phyloP scores from a whole-genome alignment of 2,797 vertebrate species.

The Odontamblyopus rebecca region DNA sequence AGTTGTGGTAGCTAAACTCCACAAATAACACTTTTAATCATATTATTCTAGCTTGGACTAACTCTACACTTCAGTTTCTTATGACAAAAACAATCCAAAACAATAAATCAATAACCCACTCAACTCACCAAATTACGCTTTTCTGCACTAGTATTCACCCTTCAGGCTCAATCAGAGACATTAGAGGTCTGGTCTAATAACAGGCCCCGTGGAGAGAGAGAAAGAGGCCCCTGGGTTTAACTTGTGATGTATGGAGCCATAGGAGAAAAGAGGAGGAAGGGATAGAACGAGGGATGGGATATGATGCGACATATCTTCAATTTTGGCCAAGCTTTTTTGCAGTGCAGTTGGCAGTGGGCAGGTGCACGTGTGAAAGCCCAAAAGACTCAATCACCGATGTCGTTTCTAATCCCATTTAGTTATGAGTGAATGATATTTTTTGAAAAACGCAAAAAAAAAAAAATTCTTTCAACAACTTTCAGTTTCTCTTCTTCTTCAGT shows the following conservation, averaged over 20 bases:
- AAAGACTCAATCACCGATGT: no score
- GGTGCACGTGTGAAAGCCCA: no score
- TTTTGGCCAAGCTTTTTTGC: no score
- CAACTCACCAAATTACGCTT: constrained; percentile 58
- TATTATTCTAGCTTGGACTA: no score
- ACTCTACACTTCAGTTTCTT: constrained; percentile 57
- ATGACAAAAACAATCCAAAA: constrained; percentile 72
- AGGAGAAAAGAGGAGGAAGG: constrained; percentile 34
- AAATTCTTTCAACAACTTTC: no score
- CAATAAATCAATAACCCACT: constrained; percentile 70
- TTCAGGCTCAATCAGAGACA: constrained; percentile 78
- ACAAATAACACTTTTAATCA: no score
- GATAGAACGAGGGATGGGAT: constrained; percentile 51
- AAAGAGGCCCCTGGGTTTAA: constrained; percentile 64
- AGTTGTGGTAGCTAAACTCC: no score
- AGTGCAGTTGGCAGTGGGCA: no score
- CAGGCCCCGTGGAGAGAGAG: constrained; percentile 64
- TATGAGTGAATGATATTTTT: no score
- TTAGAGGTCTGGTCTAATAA: constrained; percentile 81
- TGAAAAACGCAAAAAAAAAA: no score
- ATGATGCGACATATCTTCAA: not conserved
- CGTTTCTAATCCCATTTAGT: no score
- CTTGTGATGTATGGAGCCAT: constrained; percentile 55
- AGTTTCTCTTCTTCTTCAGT: no score
- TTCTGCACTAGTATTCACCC: constrained; percentile 74